These are phyloP conservation scores for Sternarchorhynchus goeldii DNA, from an alignment of 2,797 vertebrate species.

Conservation along the genomic window DNA sequence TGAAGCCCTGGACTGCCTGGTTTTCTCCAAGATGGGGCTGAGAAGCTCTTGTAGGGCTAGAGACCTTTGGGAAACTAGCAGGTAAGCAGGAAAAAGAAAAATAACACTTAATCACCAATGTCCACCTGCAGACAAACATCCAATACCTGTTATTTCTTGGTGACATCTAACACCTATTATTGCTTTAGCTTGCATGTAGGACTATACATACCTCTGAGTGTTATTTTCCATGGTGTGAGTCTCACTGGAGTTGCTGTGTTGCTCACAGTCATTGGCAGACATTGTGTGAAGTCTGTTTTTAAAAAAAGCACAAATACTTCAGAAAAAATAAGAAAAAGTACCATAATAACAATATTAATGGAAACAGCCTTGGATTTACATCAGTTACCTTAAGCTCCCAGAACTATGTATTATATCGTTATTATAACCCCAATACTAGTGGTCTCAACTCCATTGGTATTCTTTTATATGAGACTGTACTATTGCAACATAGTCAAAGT, in stretches of 20 bases:
- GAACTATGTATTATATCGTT: neutral
- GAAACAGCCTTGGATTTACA: neutral
- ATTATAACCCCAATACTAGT: neutral
- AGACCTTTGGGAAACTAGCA: constrained; percentile 33
- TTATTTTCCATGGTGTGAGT: constrained; percentile 47
- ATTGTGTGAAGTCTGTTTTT: constrained; percentile 60
- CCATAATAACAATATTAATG: neutral
- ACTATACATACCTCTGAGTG: constrained; percentile 63
- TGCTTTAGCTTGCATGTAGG: neutral
- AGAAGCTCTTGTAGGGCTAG: neutral
- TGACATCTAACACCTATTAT: constrained; percentile 19
- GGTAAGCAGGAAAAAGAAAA: constrained; percentile 15
- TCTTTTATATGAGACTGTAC: constrained; percentile 44
- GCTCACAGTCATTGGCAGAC: constrained; percentile 55
- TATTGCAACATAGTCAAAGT: constrained; percentile 51
- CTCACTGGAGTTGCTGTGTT: constrained; percentile 36
- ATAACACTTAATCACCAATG: neutral
- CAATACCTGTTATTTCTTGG: constrained; percentile 23
- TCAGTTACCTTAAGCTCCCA: neutral
- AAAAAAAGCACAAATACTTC: constrained; percentile 9
- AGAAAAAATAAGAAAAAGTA: neutral
- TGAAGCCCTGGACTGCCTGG: constrained; percentile 21
- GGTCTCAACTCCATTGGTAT: neutral
- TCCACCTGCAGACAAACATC: constrained; percentile 29
- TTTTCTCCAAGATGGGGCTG: constrained; percentile 9